Evolutionary conservation across 2,888 invertebrate species (phyloP).

Genomic region (Zhuqinia jingwanae): DNA sequence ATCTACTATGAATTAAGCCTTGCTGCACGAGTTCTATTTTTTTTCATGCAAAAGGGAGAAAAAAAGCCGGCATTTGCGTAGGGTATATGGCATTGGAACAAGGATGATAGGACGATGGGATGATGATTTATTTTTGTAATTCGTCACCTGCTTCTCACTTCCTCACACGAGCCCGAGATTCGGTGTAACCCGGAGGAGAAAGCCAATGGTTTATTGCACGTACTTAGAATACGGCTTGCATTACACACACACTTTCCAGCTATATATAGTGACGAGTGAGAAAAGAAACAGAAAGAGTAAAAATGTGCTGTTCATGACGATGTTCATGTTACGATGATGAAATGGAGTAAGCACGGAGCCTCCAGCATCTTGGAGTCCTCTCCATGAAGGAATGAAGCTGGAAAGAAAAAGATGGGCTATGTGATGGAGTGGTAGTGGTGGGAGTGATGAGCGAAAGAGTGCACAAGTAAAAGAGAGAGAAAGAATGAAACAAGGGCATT

Average conservation of each 20-base stretch:
- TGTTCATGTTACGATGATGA: conserved; percentile 21
- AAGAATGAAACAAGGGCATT: conserved; percentile 53
- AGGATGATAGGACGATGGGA: conserved; percentile 2
- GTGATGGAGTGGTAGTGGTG: neutral
- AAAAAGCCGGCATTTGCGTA: conserved; percentile 33
- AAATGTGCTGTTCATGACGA: conserved; percentile 13
- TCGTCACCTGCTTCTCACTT: conserved; percentile 44
- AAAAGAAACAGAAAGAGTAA: conserved; percentile 26
- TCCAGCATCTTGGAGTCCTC: conserved; percentile 15
- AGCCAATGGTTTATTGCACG: conserved; percentile 29
- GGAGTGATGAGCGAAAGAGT: neutral
- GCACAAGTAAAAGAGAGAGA: neutral
- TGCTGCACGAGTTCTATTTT: neutral
- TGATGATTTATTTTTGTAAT: conserved; percentile 30
- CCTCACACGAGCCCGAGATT: conserved; percentile 15
- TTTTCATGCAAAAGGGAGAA: neutral
- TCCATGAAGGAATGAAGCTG: neutral
- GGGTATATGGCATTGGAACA: conserved; percentile 11
- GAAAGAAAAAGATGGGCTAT: neutral
- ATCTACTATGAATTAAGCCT: neutral
- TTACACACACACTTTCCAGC: neutral
- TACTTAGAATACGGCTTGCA: neutral
- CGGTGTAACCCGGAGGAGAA: conserved; percentile 53
- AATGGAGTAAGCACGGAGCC: conserved; percentile 12
- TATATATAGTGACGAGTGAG: neutral